These are phyloP conservation scores for Spizaetus ornatus DNA, from an alignment of 2,113 vertebrate species.

Conservation along the genomic window DNA sequence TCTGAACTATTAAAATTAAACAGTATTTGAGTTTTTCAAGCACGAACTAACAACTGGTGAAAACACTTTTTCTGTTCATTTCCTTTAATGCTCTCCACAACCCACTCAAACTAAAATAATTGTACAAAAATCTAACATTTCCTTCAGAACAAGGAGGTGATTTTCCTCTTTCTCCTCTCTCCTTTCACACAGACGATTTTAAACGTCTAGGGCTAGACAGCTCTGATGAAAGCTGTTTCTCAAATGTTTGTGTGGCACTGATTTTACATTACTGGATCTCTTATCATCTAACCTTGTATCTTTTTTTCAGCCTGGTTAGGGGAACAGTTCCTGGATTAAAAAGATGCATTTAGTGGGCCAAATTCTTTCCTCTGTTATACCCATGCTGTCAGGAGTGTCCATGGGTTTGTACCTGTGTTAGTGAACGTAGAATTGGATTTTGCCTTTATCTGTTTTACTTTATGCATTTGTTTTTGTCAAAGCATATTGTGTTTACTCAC, in stretches of 20 bases:
- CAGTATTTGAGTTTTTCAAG: constrained; percentile 24
- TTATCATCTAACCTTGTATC: background rate
- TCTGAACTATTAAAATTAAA: background rate
- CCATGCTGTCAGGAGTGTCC: background rate
- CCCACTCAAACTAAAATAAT: constrained; percentile 36
- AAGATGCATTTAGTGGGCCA: background rate
- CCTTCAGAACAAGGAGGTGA: background rate
- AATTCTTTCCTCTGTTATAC: background rate
- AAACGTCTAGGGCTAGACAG: background rate
- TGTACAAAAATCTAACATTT: constrained; percentile 12
- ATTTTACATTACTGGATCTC: background rate
- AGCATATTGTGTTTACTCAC: background rate
- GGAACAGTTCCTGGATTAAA: background rate
- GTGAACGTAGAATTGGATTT: background rate
- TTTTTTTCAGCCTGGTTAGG: background rate
- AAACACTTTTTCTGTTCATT: constrained; percentile 30
- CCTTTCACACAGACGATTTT: background rate
- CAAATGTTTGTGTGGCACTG: background rate
- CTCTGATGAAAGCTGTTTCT: constrained; percentile 3
- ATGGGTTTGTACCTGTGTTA: background rate
- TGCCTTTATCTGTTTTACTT: background rate
- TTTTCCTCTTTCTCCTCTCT: constrained; percentile 18
- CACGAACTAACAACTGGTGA: constrained; percentile 6
- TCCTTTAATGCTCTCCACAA: constrained; percentile 14
- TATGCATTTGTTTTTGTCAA: background rate